phyloP scores from a whole-genome alignment of 2,797 vertebrate species.

The Okamejei kenojei region DNA sequence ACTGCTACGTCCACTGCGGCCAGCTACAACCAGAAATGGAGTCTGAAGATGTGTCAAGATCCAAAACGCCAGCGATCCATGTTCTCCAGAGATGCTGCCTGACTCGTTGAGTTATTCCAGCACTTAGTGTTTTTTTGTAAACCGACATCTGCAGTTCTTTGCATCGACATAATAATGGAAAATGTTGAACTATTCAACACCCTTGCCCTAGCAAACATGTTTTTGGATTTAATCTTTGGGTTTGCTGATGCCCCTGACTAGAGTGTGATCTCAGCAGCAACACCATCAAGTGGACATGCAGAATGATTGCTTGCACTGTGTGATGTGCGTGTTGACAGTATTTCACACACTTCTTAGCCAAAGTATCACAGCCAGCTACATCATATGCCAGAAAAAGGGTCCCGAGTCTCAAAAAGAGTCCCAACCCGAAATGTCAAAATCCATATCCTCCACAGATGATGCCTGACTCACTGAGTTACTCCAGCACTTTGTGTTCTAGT shows the following conservation, averaged over 20 bases:
- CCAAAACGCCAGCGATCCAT: too few relatives aligned
- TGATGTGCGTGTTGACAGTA: not conserved
- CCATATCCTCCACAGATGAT: too few relatives aligned
- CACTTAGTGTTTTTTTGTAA: too few relatives aligned
- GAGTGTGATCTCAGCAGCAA: not conserved
- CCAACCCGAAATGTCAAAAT: too few relatives aligned
- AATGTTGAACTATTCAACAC: not conserved
- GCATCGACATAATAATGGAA: too few relatives aligned
- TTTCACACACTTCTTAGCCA: not conserved
- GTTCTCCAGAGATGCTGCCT: too few relatives aligned
- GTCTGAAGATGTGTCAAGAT: too few relatives aligned
- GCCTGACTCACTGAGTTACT: too few relatives aligned
- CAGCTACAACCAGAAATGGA: not conserved
- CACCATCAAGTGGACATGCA: not conserved
- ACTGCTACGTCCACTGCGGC: not conserved
- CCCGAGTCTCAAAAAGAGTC: too few relatives aligned
- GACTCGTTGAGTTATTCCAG: too few relatives aligned
- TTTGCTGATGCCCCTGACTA: not conserved
- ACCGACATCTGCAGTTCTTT: too few relatives aligned
- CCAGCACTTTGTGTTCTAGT: too few relatives aligned
- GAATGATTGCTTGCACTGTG: not conserved
- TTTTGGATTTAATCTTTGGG: not conserved
- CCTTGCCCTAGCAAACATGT: not conserved
- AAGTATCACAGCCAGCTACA: not conserved
- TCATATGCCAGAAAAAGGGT: not conserved